A percentile compares a stretch with the other conserved stretches of the same genome.
Evolutionary conservation across 2,888 invertebrate species (phyloP).

Genomic region (Geotrupes spiniger): DNA sequence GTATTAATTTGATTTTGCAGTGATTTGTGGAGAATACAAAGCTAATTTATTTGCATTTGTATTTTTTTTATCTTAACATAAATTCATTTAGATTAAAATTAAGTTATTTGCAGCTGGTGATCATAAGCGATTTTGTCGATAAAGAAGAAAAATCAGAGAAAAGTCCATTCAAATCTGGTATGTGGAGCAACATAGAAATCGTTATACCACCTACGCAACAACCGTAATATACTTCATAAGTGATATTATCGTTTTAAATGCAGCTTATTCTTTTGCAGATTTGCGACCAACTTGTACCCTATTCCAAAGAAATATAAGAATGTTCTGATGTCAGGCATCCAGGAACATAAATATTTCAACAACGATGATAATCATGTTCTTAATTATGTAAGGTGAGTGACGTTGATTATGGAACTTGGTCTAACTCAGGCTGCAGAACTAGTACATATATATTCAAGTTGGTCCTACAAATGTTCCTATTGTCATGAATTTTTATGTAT

Average conservation of each 20-base stretch:
- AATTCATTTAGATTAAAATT: too few relatives aligned
- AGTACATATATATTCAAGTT: too few relatives aligned
- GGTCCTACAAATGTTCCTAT: too few relatives aligned
- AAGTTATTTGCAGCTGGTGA: conserved; percentile 46
- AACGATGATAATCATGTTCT: neutral
- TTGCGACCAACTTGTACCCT: conserved; percentile 18
- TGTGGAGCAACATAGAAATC: conserved; percentile 22
- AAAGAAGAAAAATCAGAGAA: conserved; percentile 18
- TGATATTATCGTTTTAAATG: neutral
- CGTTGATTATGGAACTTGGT: too few relatives aligned
- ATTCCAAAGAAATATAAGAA: conserved; percentile 26
- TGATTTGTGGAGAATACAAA: too few relatives aligned
- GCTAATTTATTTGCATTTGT: too few relatives aligned
- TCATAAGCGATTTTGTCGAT: conserved; percentile 39
- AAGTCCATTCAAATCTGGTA: conserved; percentile 31
- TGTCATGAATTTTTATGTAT: too few relatives aligned
- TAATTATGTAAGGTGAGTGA: conserved; percentile 7
- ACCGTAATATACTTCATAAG: neutral
- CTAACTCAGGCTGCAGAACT: too few relatives aligned
- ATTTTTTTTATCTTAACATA: conserved; percentile 13
- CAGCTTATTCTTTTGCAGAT: neutral
- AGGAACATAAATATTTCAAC: neutral
- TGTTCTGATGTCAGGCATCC: conserved; percentile 24
- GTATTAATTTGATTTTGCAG: too few relatives aligned
- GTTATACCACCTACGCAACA: conserved; percentile 1